Evolutionary conservation across 2,797 vertebrate species (phyloP), one percentile per base, ranked within the genome.

Genomic region (Aldrovandia affinis): DNA sequence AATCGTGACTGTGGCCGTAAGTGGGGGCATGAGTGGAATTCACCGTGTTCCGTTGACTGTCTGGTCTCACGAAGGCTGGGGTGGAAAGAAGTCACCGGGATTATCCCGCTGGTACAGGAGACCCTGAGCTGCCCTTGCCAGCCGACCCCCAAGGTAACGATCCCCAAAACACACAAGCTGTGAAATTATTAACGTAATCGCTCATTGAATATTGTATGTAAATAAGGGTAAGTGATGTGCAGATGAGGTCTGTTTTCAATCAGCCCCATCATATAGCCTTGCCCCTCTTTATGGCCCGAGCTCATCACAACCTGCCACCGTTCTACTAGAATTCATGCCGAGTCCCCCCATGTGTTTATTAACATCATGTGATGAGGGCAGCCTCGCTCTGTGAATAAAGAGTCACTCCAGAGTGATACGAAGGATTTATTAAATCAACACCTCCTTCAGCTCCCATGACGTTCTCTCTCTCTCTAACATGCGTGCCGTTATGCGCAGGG

Each of bases 151-250:
- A n/a, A n/a, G n/a, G n/a, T n/a, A n/a, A n/a, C n/a, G n/a, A n/a
- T n/a, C n/a, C n/a, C n/a, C n/a, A n/a, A n/a, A n/a, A n/a, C n/a
- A n/a, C n/a, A n/a, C n/a, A n/a, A n/a, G n/a, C n/a, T 52, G n/a
- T 61, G 42, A 77, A 81, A 81, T 65, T 84, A 80, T 82, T 68
- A 50, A n/a, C 28, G 15, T 47, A 59, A 87, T 91, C 90, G 86
- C 73, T 84, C 86, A 86, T 82, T 87, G 89, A 92, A 88, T 84
- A 86, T 59, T 87, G 82, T 85, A 90, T 93, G 92, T 84, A 92
- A 93, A 94, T 91, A 83, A 90, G 82, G 79, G 87, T 92, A 91
- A 92, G 89, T 90, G 88, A 91, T 89, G 92, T 95, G 92, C 88
- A 93, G 89, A 94, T 94, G 84, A 89, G 86, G 83, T 50, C 84